Percentiles rank a stretch among this genome's conserved stretches.
These are phyloP conservation scores for Carlito syrichta DNA, from an alignment of 2,113 vertebrate genomes.

Conservation along the genomic window DNA sequence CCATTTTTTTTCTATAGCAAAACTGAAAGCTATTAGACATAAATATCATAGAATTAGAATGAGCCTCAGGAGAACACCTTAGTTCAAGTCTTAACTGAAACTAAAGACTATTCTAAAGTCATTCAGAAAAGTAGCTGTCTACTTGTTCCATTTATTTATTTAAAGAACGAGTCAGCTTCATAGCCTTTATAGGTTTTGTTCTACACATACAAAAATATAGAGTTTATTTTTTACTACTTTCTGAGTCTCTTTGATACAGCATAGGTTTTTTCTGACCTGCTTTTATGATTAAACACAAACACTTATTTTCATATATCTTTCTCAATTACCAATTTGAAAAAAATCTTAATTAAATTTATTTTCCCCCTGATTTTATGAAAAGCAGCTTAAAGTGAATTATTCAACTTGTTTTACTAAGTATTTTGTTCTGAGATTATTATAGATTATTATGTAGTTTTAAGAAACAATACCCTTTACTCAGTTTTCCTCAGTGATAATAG, in stretches of 20 bases:
- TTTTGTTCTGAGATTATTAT: not conserved
- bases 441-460: not conserved
- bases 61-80: not conserved
- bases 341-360: not conserved
- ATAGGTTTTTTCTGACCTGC: not conserved
- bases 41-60: not conserved
- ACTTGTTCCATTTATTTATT: not conserved
- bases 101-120: not conserved
- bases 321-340: not conserved
- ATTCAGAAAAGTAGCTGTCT: not conserved
- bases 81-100: not conserved
- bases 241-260: not conserved
- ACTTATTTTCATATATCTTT: not conserved
- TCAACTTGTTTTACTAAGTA: not conserved
- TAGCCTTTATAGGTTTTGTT: not conserved
- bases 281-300: not conserved
- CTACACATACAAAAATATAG: not conserved
- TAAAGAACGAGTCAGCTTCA: not conserved
- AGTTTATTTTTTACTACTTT: not conserved
- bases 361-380: not conserved
- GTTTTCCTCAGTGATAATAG: not conserved
- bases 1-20: not conserved
- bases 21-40: conserved; percentile 26
- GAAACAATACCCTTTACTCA: not conserved
- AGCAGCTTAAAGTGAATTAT: not conserved